Evolutionary conservation across 2,888 invertebrate genomes (phyloP).

Genomic region (Apamea epomidion): DNA sequence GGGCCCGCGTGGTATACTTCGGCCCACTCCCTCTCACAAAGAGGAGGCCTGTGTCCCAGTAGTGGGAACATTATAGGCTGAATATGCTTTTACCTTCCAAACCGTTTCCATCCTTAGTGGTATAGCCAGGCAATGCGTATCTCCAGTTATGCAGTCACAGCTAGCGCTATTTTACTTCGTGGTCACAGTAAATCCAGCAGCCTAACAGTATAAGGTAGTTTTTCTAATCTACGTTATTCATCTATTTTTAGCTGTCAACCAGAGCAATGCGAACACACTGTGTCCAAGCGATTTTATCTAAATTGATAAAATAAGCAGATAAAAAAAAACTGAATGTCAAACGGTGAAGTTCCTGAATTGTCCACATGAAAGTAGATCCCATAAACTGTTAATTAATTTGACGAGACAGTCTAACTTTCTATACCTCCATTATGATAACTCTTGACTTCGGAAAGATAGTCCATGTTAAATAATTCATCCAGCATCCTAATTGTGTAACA

Average conservation of each 20-base stretch:
- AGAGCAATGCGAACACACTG: slow-evolving; percentile 1
- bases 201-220: background rate
- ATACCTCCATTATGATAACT: background rate
- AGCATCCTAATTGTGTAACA: no score
- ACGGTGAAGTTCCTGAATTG: background rate
- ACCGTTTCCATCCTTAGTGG: background rate
- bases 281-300: slow-evolving; percentile 6
- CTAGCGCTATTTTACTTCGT: background rate
- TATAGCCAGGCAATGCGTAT: no score
- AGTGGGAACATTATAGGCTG: background rate
- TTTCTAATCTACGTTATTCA: background rate
- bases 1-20: background rate
- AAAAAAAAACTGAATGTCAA: background rate
- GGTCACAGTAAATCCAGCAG: background rate
- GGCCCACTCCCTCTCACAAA: background rate
- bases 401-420: background rate
- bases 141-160: background rate
- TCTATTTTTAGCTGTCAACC: slow-evolving; percentile 15
- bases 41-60: background rate
- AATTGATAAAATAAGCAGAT: slow-evolving; percentile 5
- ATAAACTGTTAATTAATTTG: background rate
- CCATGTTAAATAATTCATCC: background rate
- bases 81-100: background rate
- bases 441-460: background rate
- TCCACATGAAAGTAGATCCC: background rate